Base-by-base conservation (phyloP, 2,113 vertebrate genomes). In the Leucopsar rothschildi region DNA sequence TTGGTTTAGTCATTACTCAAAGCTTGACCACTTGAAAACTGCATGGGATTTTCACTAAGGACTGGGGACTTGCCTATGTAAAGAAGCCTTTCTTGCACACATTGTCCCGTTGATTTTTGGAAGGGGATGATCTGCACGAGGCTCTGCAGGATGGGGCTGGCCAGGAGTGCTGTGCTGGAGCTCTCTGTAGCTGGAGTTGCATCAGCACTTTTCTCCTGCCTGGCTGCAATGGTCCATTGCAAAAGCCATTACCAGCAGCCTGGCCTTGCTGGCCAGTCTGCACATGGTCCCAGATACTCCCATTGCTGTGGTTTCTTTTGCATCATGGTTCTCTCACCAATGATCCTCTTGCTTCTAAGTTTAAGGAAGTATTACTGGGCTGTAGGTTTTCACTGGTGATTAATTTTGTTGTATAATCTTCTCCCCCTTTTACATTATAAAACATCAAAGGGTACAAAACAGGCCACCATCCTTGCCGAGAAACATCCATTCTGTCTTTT, bases 71-170 rank as follows among this genome's bases (percentile, higher is more conserved):
- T 65, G 33, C 40, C 20, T 14, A 0, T 17, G 7, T 65, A 37
- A 79, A 21, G 59, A 90, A 92, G 37, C 31, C 21, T 15, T 61
- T 59, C 53, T 64, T n/a, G 33, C 15, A 6, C 16, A 19, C 9
- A 6, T 50, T 24, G 25, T 42, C 68, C 24, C 60, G 15, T 42
- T 71, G 56, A 61, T 65, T 86, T 90, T 80, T 80, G 57, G 65
- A 64, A 87, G n/a, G 37, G 9, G 6, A 25, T 0, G 0, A 55
- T 57, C 39, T 6, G 5, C 0, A 0, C 3, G 7, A 86, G 49
- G 20, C 20, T 82, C 19, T 50, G 73, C 2, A 16, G 35, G 52
- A 55, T 53, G 40, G 21, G 33, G 27, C 39, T 82, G 55, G 6
- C 1, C 4, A 79, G 65, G 27, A 89, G 7, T 50, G 16, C 40